These are phyloP conservation scores for Copsychus sechellarum DNA, from an alignment of 2,113 vertebrate species.

Conservation along the genomic window DNA sequence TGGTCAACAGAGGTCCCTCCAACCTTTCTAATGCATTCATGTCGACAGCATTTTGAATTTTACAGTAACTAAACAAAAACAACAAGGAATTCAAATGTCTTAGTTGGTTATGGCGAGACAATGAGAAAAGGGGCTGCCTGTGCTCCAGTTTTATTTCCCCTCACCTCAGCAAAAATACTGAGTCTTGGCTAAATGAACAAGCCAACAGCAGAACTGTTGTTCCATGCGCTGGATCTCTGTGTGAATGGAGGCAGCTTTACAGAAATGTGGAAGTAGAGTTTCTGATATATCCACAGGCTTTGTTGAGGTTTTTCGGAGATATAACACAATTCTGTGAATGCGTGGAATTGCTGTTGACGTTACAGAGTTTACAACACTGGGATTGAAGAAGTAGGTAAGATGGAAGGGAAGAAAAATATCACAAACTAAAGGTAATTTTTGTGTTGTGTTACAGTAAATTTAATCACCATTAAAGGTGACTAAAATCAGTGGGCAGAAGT, in stretches of 20 bases:
- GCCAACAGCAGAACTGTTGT: background rate
- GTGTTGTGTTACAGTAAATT: background rate
- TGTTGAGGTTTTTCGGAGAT: background rate
- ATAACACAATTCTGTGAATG: fast-evolving
- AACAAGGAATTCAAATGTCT: constrained; percentile 74
- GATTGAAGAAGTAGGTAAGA: background rate
- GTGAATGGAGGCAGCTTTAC: background rate
- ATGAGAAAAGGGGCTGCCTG: constrained; percentile 45
- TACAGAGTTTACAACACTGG: background rate
- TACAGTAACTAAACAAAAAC: constrained; percentile 65
- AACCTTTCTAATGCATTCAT: constrained; percentile 69
- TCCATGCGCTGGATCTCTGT: background rate
- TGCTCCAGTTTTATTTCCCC: background rate
- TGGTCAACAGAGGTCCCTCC: background rate
- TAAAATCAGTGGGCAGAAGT: background rate
- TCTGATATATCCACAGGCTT: fast-evolving
- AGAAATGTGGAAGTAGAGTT: background rate
- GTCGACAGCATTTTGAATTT: constrained; percentile 69
- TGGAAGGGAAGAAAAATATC: background rate
- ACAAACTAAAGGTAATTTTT: background rate
- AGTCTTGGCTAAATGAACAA: background rate
- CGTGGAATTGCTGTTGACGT: background rate
- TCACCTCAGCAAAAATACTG: constrained; percentile 24
- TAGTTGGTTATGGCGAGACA: constrained; percentile 70
- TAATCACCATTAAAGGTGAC: background rate